A percentile compares a stretch with the other conserved stretches of the same genome.
Evolutionary conservation across 2,113 vertebrate genomes (phyloP).

Genomic region (Xyliphius kryptos): DNA sequence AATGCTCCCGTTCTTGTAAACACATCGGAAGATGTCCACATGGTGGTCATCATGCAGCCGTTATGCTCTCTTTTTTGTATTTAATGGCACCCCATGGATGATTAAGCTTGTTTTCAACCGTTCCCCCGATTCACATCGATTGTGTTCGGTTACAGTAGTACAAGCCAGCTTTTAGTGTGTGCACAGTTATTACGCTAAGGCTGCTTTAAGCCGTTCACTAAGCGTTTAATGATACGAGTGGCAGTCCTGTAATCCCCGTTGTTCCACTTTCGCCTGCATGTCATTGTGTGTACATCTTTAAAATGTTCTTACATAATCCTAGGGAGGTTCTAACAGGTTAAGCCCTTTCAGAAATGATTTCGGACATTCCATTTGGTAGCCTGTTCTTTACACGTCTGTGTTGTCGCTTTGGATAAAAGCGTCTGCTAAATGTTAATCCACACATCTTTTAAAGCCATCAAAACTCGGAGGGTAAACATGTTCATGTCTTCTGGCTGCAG

Average conservation of each 20-base stretch:
- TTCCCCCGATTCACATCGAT: too few species aligned
- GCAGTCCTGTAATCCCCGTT: conserved; percentile 22
- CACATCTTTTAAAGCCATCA: neutral
- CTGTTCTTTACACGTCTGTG: neutral
- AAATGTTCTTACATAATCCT: conserved; percentile 10
- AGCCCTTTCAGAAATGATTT: neutral
- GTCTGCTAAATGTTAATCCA: too few species aligned
- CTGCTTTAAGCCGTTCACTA: conserved; percentile 15
- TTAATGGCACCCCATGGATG: neutral
- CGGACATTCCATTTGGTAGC: neutral
- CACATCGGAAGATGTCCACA: conserved; percentile 7
- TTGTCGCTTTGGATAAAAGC: too few species aligned
- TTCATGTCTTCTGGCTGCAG: conserved; percentile 59
- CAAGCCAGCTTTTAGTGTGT: too few species aligned
- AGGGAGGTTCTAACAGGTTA: neutral
- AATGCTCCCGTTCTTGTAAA: conserved; percentile 16
- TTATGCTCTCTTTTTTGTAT: neutral
- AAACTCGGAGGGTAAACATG: neutral
- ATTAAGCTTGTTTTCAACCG: neutral
- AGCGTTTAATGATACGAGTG: too few species aligned
- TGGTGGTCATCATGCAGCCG: neutral
- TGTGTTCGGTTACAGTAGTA: too few species aligned
- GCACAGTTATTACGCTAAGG: neutral
- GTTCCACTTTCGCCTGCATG: too few species aligned
- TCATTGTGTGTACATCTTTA: conserved; percentile 4